These are phyloP conservation scores for Aeoliscus strigatus DNA, from an alignment of 2,797 vertebrate species.

Conservation along the genomic window DNA sequence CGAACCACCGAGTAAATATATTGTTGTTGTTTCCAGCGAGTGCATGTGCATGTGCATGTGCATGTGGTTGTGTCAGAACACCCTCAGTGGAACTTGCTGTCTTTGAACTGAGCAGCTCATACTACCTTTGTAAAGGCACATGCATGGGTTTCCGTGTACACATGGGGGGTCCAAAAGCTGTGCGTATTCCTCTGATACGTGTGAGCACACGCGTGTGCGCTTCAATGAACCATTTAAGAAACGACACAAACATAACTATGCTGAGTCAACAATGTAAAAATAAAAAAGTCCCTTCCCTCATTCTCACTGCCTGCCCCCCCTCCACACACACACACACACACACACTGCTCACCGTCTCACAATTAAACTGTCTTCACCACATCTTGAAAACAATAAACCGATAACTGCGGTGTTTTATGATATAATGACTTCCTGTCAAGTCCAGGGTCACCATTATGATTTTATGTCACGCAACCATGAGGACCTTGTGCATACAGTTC, in stretches of 20 bases:
- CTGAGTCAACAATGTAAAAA: slow-evolving; percentile 46
- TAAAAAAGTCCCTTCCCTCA: slow-evolving; percentile 2
- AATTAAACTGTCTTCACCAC: neutral
- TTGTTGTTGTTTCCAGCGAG: slow-evolving; percentile 20
- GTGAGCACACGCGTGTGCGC: slow-evolving; percentile 27
- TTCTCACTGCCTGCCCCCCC: neutral
- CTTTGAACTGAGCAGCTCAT: slow-evolving; percentile 46
- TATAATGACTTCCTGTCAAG: slow-evolving; percentile 35
- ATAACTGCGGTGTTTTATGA: slow-evolving; percentile 20
- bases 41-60: slow-evolving; percentile 6
- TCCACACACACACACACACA: no score
- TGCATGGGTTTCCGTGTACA: slow-evolving; percentile 13
- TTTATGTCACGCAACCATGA: slow-evolving; percentile 28
- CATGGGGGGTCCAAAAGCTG: slow-evolving; percentile 20
- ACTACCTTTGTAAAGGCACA: slow-evolving; percentile 34
- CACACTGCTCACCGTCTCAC: neutral
- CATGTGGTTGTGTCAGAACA: slow-evolving; percentile 8
- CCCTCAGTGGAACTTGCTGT: slow-evolving; percentile 29
- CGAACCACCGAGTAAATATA: slow-evolving; percentile 36
- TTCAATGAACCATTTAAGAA: slow-evolving; percentile 47
- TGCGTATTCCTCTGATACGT: slow-evolving; percentile 36
- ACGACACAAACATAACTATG: slow-evolving; percentile 21
- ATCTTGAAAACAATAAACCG: slow-evolving; percentile 8
- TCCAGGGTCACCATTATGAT: slow-evolving; percentile 34
- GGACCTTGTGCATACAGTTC: slow-evolving; percentile 34